Evolutionary conservation across 2,113 vertebrate species (phyloP).

Genomic region (Leucopsar rothschildi): DNA sequence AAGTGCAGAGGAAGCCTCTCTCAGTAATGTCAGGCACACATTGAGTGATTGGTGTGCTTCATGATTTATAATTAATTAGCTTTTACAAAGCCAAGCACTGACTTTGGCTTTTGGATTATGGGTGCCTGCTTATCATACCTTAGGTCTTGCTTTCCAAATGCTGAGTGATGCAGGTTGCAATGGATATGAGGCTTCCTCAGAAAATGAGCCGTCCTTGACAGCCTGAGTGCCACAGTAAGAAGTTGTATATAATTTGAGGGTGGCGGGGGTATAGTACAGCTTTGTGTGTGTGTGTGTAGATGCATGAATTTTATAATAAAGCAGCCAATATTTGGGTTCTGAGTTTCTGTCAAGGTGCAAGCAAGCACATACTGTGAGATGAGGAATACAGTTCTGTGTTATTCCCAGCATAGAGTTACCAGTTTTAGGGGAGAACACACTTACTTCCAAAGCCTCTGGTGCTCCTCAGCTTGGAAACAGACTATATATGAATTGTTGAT

Average conservation of each 20-base stretch:
- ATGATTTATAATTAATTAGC: neutral
- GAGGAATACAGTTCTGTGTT: neutral
- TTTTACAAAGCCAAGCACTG: neutral
- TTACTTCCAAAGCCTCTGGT: neutral
- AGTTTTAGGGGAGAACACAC: neutral
- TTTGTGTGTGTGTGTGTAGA: neutral
- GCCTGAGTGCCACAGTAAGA: neutral
- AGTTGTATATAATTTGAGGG: neutral
- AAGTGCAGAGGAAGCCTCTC: neutral
- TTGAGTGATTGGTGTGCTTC: neutral
- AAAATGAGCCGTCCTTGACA: rapidly evolving
- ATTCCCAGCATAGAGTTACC: neutral
- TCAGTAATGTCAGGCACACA: neutral
- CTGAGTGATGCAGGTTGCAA: rapidly evolving
- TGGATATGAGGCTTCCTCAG: neutral
- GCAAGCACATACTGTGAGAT: neutral
- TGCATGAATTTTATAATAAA: neutral
- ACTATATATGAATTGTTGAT: neutral
- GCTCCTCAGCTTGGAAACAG: neutral
- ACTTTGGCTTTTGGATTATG: neutral
- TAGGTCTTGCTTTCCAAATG: rapidly evolving
- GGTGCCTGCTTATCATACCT: neutral
- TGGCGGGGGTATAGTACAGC: neutral
- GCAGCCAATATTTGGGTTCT: neutral
- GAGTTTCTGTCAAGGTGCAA: neutral